Conservation (phyloP, 2,113 vertebrate species). For the Percina caprodes region DNA sequence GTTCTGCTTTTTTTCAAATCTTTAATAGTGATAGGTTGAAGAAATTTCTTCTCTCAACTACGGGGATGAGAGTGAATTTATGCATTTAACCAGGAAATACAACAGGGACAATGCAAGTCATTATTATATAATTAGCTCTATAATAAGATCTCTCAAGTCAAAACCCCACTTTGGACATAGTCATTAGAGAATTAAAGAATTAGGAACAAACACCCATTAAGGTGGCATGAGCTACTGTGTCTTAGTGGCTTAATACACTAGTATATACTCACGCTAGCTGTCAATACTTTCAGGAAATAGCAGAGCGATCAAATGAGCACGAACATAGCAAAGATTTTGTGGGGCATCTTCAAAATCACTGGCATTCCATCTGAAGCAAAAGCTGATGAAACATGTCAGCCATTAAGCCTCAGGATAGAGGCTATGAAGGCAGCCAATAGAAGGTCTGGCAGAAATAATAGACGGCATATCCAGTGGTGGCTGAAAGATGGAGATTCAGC, state of each 20-base stretch:
- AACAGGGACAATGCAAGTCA: background rate
- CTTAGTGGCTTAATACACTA: background rate
- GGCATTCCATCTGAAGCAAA: background rate
- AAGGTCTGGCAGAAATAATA: background rate
- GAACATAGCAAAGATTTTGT: background rate
- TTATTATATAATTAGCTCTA: background rate
- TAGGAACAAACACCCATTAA: background rate
- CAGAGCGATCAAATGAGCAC: background rate
- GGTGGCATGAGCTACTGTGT: background rate
- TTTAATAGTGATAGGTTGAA: background rate
- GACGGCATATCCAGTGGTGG: too few relatives aligned
- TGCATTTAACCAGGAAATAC: background rate
- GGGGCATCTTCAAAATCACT: slow-evolving; percentile 12
- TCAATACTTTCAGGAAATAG: slow-evolving; percentile 2
- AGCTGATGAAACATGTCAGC: slow-evolving; percentile 17
- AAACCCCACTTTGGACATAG: too few relatives aligned
- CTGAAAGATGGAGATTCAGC: slow-evolving; percentile 7
- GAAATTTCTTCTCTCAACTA: slow-evolving; percentile 32
- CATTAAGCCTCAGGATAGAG: slow-evolving; percentile 27
- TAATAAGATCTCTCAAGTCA: background rate
- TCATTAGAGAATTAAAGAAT: background rate
- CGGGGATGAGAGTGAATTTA: background rate
- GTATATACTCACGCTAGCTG: background rate
- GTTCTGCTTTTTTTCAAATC: background rate
- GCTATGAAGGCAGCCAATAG: slow-evolving; percentile 30